Evolutionary conservation across 2,797 vertebrate species (phyloP).

Genomic region (Molossus alvarezi): DNA sequence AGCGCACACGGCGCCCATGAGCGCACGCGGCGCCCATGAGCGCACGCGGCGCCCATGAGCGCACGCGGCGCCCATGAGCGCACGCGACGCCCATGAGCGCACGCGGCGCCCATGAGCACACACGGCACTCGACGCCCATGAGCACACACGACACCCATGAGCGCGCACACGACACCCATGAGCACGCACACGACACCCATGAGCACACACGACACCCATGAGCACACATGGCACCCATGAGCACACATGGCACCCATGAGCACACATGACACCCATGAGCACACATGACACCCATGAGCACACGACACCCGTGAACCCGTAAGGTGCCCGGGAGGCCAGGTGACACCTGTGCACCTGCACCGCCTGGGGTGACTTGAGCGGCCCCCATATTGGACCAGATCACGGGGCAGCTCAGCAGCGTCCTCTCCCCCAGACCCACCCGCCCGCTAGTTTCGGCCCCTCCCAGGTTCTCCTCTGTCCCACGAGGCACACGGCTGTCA

Average conservation of each 20-base stretch:
- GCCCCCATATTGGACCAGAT: no score
- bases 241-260: not conserved
- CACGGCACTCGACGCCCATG: no score
- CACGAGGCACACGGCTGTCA: not conserved
- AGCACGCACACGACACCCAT: no score
- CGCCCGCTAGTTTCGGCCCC: accelerated
- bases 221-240: not conserved
- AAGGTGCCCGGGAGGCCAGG: no score
- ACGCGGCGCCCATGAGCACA: not conserved
- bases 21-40: not conserved
- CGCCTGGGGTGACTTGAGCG: no score
- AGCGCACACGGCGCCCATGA: not conserved
- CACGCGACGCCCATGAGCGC: not conserved
- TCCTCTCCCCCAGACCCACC: no score
- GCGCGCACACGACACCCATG: no score
- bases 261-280: not conserved
- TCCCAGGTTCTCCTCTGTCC: no score
- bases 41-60: not conserved
- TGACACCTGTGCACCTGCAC: no score
- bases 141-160: not conserved
- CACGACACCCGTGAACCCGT: not conserved
- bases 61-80: not conserved
- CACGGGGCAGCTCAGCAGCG: no score
- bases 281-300: not conserved
- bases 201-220: not conserved